Base-by-base conservation (phyloP, 2,797 vertebrate genomes). In the Australoheros facetus region DNA sequence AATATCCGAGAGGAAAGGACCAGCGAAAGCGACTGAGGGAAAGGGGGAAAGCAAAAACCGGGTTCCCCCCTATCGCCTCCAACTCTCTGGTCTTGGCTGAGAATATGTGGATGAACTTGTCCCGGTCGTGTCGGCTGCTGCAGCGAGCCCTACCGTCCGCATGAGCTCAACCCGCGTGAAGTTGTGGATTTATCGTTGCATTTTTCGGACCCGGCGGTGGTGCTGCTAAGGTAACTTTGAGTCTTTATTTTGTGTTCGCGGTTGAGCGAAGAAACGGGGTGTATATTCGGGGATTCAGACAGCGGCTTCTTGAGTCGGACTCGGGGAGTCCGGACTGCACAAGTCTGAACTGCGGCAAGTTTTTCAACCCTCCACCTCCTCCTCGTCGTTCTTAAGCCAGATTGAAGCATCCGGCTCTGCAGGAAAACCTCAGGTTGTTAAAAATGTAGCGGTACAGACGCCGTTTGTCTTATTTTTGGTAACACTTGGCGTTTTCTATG, bases 321-420 rank as follows among this genome's bases (percentile, higher is more conserved):
- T 23, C 78, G 64, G 76, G 26, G 42, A 69, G 26, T 69, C 64
- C 17, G 64, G 64, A 51, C 26, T 69, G 45, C 64, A 69, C 26
- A 88, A 91, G 90, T 93, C 93, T 87, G 74, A 95, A 94, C 93
- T 95, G 95, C 95, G 95, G 95, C 94, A 94, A 95, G 93, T 95
- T 94, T 93, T 85, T 75, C 82, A 73, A 57, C 80, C 89, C 86
- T 88, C 91, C 86, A 79, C 91, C 87, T 82, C 87, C 30, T 75
- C 26, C 13, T 54, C 77, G 75, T 83, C 75, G 53, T 77, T 90
- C 87, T 87, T 73, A 77, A 85, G 91, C 89, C 85, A 71, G 85
- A 84, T 70, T 77, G 84, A 91, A 92, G 87, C 89, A 88, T 91
- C 85, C 89, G 75, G 85, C 78, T 85, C 88, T 92, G 93, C 91